Evolutionary conservation across 2,113 vertebrate genomes (phyloP).

Genomic region (Malurus alboscapulatus): DNA sequence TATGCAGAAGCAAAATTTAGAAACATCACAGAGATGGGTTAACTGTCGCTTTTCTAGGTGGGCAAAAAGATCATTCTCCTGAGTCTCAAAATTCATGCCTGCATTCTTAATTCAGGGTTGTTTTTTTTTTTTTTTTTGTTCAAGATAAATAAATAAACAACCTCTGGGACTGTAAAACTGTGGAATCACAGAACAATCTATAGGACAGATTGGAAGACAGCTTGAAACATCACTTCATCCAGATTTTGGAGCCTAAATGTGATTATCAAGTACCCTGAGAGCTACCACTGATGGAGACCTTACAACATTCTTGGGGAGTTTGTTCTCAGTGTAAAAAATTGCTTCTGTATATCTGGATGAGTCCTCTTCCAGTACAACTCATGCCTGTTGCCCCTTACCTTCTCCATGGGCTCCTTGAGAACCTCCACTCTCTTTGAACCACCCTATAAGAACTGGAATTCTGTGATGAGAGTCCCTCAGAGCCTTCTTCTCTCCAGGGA

Average conservation of each 20-base stretch:
- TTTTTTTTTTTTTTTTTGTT: background rate
- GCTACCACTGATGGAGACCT: background rate
- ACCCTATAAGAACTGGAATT: background rate
- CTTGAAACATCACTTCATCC: background rate
- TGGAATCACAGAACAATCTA: background rate
- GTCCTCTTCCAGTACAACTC: background rate
- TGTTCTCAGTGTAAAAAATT: background rate
- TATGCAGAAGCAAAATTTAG: background rate
- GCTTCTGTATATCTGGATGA: background rate
- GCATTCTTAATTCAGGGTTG: background rate
- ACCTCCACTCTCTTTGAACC: background rate
- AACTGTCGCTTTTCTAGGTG: background rate
- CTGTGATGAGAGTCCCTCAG: background rate
- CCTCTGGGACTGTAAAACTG: background rate
- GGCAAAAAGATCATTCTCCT: background rate
- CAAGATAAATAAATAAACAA: background rate
- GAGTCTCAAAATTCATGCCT: background rate
- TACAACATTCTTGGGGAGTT: background rate
- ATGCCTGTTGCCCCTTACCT: background rate
- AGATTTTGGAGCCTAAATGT: background rate
- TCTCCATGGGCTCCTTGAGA: background rate
- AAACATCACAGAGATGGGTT: background rate
- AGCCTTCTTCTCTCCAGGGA: background rate
- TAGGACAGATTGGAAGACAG: background rate
- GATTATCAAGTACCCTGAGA: background rate